Conservation (phyloP, 2,797 vertebrate species). For the Carapus acus region DNA sequence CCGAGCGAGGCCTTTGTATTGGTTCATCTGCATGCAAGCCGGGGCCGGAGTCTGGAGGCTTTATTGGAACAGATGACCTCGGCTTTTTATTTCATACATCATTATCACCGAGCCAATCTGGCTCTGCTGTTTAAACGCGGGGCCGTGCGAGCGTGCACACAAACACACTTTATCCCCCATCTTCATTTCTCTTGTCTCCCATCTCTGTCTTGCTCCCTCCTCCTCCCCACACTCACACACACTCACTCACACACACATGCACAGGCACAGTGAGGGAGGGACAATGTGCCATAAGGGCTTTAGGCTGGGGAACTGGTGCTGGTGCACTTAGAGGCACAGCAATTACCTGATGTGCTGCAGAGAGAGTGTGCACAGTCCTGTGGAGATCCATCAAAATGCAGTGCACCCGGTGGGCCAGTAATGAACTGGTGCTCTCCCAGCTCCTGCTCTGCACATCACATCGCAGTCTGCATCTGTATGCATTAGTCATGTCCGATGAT, state of each 20-base stretch:
- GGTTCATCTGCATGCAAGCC: constrained; percentile 57
- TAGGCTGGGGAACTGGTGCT: constrained; percentile 38
- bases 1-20: constrained; percentile 45
- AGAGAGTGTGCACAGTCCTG: constrained; percentile 43
- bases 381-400: constrained; percentile 64
- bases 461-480: constrained; percentile 35
- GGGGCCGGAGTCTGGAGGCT: constrained; percentile 35
- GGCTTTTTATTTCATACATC: constrained; percentile 60
- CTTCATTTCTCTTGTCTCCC: constrained; percentile 27
- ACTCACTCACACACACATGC: not conserved
- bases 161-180: constrained; percentile 39
- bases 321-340: constrained; percentile 64
- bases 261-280: constrained; percentile 23
- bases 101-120: constrained; percentile 55
- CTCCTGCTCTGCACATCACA: constrained; percentile 39
- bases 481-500: constrained; percentile 47
- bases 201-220: constrained; percentile 4
- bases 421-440: constrained; percentile 56
- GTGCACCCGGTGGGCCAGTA: constrained; percentile 46
- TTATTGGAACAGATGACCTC: constrained; percentile 66
- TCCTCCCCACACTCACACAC: no score
- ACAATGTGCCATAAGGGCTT: constrained; percentile 43
- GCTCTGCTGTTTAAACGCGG: constrained; percentile 42
- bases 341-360: constrained; percentile 59
- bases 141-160: constrained; percentile 5